Evolutionary conservation across 2,888 invertebrate species (phyloP).

Genomic region (Drosophila borealis): DNA sequence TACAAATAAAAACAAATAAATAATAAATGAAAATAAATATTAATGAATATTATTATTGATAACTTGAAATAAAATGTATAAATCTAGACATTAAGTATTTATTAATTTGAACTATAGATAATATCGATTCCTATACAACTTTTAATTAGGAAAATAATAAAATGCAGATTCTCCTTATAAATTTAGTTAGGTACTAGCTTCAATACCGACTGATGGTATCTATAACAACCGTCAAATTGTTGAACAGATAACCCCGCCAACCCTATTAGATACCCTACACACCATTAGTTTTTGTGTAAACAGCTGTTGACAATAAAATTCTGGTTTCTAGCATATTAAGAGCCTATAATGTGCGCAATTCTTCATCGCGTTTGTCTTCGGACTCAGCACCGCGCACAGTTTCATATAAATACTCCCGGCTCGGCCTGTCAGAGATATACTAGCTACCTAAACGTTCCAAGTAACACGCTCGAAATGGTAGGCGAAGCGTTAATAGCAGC

Average conservation of each 20-base stretch:
- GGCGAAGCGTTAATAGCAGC: constrained; percentile 23
- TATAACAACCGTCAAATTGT: background rate
- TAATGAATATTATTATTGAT: too few relatives aligned
- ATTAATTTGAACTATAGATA: background rate
- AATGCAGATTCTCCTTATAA: background rate
- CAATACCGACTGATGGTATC: too few relatives aligned
- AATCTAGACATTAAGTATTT: too few relatives aligned
- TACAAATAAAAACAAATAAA: too few relatives aligned
- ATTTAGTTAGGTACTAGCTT: too few relatives aligned
- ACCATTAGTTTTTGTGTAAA: constrained; percentile 50
- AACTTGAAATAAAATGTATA: too few relatives aligned
- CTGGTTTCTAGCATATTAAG: constrained; percentile 77
- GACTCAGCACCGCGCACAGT: constrained; percentile 1
- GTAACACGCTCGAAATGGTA: constrained; percentile 70
- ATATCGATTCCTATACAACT: background rate
- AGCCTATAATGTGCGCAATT: constrained; percentile 70
- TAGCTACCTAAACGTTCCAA: constrained; percentile 52
- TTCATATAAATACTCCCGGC: constrained; percentile 66
- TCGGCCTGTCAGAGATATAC: constrained; percentile 45
- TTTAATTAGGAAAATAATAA: background rate
- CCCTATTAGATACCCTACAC: constrained; percentile 45
- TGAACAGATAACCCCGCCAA: background rate
- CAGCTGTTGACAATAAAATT: constrained; percentile 65
- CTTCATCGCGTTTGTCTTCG: constrained; percentile 39
- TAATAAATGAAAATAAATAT: background rate